phyloP scores from a whole-genome alignment of 2,113 vertebrate genomes.

The Limnothrissa miodon region DNA sequence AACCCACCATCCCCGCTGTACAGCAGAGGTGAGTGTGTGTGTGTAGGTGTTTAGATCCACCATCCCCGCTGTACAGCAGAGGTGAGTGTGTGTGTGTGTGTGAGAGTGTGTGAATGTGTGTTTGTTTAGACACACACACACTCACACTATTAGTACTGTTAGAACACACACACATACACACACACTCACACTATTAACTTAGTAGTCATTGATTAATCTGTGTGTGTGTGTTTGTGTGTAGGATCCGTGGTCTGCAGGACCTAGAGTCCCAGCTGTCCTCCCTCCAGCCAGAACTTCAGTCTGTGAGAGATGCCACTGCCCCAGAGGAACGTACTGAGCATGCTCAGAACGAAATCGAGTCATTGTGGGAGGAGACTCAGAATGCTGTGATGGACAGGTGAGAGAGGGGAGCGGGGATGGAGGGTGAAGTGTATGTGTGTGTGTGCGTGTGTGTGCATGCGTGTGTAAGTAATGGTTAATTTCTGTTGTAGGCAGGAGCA shows the following conservation, averaged over 20 bases:
- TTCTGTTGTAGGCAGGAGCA: slow-evolving; percentile 75
- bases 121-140: too few relatives aligned
- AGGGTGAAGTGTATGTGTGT: not conserved
- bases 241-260: slow-evolving; percentile 79
- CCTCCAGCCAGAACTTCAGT: slow-evolving; percentile 71
- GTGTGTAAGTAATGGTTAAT: not conserved
- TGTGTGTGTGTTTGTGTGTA: slow-evolving; percentile 46
- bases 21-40: slow-evolving; percentile 77
- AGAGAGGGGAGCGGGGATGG: not conserved
- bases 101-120: slow-evolving; percentile 4
- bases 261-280: slow-evolving; percentile 77
- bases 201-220: not conserved
- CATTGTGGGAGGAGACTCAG: slow-evolving; percentile 79
- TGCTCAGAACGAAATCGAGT: slow-evolving; percentile 63
- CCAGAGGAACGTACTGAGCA: slow-evolving; percentile 46
- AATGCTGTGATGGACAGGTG: slow-evolving; percentile 66
- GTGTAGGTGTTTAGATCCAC: slow-evolving; percentile 64
- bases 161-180: too few relatives aligned
- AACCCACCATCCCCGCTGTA: slow-evolving; percentile 85
- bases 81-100: slow-evolving; percentile 54
- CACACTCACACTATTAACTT: not conserved
- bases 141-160: too few relatives aligned
- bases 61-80: slow-evolving; percentile 83
- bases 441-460: not conserved
- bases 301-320: slow-evolving; percentile 63